Percentiles rank a stretch among this genome's conserved stretches.
These are phyloP conservation scores for Proisotoma minuta DNA, from an alignment of 2,888 invertebrate species.

Conservation along the genomic window DNA sequence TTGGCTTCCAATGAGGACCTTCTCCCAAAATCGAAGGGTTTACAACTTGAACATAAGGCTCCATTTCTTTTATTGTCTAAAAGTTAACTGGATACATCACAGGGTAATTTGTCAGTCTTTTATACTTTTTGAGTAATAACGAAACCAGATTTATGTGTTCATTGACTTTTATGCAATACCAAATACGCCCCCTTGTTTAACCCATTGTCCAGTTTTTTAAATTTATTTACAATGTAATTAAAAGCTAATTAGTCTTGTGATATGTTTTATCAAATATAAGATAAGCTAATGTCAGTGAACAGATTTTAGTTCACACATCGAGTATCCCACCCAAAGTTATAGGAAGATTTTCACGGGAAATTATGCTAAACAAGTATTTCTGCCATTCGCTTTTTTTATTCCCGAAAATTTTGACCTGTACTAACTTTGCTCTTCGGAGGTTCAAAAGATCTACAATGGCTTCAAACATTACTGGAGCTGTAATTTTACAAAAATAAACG, in stretches of 20 bases:
- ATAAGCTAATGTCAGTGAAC: no score
- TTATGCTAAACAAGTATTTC: neutral
- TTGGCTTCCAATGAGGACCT: constrained; percentile 33
- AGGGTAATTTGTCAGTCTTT: no score
- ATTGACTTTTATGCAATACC: no score
- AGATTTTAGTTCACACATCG: no score
- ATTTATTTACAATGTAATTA: neutral
- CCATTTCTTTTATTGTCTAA: constrained; percentile 14
- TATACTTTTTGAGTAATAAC: no score
- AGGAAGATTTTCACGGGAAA: neutral
- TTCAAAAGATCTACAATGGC: neutral
- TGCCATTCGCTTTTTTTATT: neutral
- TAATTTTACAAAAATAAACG: neutral
- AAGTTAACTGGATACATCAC: no score
- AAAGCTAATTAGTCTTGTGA: neutral
- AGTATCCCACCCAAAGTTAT: neutral
- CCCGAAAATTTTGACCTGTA: neutral
- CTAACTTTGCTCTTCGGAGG: neutral
- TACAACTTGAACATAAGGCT: constrained; percentile 21
- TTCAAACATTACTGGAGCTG: neutral
- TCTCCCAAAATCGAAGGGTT: constrained; percentile 21
- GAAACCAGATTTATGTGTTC: no score
- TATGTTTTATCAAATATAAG: no score
- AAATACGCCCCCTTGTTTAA: no score
- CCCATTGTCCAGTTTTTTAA: no score